These are phyloP conservation scores for Paradisaea rubra DNA, from an alignment of 2,113 vertebrate species.

Conservation along the genomic window DNA sequence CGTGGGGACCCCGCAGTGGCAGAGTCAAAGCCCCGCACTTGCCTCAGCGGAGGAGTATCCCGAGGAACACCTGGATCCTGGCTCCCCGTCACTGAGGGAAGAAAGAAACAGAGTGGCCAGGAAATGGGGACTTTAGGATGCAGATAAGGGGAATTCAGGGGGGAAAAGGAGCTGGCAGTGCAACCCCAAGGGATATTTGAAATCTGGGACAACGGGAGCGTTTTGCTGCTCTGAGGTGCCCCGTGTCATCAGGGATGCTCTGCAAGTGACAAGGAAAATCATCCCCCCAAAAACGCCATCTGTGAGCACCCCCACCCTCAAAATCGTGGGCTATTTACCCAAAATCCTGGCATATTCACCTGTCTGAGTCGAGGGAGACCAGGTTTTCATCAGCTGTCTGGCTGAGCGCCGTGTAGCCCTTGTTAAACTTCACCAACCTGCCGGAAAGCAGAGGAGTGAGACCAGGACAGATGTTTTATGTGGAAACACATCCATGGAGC, in stretches of 20 bases:
- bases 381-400: constrained; percentile 86
- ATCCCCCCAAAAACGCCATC: background rate
- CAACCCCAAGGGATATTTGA: background rate
- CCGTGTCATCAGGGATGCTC: background rate
- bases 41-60: constrained; percentile 98
- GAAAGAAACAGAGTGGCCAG: constrained; percentile 3
- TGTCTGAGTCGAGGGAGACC: constrained; percentile 89
- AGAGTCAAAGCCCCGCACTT: constrained; percentile 55
- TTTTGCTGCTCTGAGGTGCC: background rate
- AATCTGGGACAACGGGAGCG: accelerated
- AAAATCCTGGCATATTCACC: constrained; percentile 68
- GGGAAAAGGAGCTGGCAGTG: background rate
- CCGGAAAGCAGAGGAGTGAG: background rate
- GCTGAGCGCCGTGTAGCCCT: constrained; percentile 87
- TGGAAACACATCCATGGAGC: background rate
- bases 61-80: constrained; percentile 91
- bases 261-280: background rate
- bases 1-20: accelerated
- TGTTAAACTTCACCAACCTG: constrained; percentile 88
- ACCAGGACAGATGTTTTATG: background rate
- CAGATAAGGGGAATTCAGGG: background rate
- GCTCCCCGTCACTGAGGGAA: constrained; percentile 83
- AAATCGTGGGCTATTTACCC: background rate
- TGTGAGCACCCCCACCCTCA: background rate
- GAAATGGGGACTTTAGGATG: background rate